Percentiles rank a stretch among this genome's conserved stretches.
These are phyloP conservation scores for Eupithecia tripunctaria DNA, from an alignment of 2,888 invertebrate genomes.

Conservation along the genomic window DNA sequence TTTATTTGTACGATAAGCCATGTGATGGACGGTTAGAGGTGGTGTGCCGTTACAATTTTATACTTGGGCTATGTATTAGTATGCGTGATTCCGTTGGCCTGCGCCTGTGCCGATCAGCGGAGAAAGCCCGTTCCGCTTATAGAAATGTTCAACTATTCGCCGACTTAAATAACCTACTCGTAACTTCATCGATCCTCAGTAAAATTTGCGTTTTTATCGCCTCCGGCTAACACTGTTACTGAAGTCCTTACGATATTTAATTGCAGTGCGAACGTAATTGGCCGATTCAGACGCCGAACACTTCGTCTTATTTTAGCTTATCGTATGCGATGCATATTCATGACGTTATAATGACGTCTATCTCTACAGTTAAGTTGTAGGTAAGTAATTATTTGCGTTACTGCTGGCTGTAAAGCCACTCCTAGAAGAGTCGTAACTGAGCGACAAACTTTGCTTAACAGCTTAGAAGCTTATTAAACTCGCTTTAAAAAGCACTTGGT, in stretches of 20 bases:
- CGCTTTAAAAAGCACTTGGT: slow-evolving; percentile 39
- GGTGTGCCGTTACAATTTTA: slow-evolving; percentile 79
- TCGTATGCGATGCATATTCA: slow-evolving; percentile 63
- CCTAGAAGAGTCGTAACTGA: slow-evolving; percentile 48
- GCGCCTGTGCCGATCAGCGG: slow-evolving; percentile 61
- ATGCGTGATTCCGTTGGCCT: slow-evolving; percentile 73
- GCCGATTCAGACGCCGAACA: slow-evolving; percentile 59
- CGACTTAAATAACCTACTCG: slow-evolving; percentile 64
- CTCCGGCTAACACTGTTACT: slow-evolving; percentile 59
- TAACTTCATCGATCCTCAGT: slow-evolving; percentile 69
- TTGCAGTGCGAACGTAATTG: slow-evolving; percentile 62
- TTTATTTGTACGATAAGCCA: slow-evolving; percentile 68
- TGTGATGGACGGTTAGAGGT: slow-evolving; percentile 62
- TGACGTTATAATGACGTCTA: slow-evolving; percentile 62
- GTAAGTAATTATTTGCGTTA: slow-evolving; percentile 51
- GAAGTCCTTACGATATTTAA: slow-evolving; percentile 64
- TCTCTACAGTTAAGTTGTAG: slow-evolving; percentile 54
- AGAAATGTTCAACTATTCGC: slow-evolving; percentile 63
- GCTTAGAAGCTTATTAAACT: slow-evolving; percentile 40
- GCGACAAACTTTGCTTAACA: slow-evolving; percentile 42
- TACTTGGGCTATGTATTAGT: slow-evolving; percentile 75
- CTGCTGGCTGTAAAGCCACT: slow-evolving; percentile 52
- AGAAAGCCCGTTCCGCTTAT: slow-evolving; percentile 77
- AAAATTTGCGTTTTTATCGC: slow-evolving; percentile 65
- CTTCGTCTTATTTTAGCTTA: slow-evolving; percentile 65